Evolutionary conservation across 1,140 invertebrate genomes (phyloP).

Genomic region (Cephus cinctus): DNA sequence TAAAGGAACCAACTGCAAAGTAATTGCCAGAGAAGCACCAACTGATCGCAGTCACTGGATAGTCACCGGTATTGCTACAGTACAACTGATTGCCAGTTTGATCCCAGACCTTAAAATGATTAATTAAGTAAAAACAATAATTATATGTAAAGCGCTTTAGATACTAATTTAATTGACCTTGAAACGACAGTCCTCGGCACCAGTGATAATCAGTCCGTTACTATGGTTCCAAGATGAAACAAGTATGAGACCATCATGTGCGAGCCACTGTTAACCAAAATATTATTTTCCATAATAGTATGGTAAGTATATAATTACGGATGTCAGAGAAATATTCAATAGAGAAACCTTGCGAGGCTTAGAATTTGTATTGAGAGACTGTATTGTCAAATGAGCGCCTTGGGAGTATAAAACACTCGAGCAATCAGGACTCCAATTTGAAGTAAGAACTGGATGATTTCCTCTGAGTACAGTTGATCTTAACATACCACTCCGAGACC

Average conservation of each 20-base stretch:
- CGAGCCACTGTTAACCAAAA: slow-evolving; percentile 77
- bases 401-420: slow-evolving; percentile 82
- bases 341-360: slow-evolving; percentile 75
- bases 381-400: slow-evolving; percentile 82
- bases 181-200: slow-evolving; percentile 93
- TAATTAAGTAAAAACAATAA: slow-evolving; percentile 12
- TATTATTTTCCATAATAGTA: slow-evolving; percentile 1
- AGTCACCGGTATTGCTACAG: slow-evolving; percentile 76
- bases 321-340: slow-evolving; percentile 11
- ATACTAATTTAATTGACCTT: slow-evolving; percentile 60
- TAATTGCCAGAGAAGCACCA: slow-evolving; percentile 91
- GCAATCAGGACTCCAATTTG: slow-evolving; percentile 86
- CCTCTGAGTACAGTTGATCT: slow-evolving; percentile 86
- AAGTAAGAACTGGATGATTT: slow-evolving; percentile 75
- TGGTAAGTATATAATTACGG: no score
- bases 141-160: slow-evolving; percentile 4
- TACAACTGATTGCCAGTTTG: slow-evolving; percentile 83
- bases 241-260: slow-evolving; percentile 90
- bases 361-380: slow-evolving; percentile 85
- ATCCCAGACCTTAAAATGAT: slow-evolving; percentile 77
- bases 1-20: slow-evolving; percentile 92
- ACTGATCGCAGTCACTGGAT: slow-evolving; percentile 86
- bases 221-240: slow-evolving; percentile 86
- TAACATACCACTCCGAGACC: slow-evolving; percentile 94
- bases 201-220: slow-evolving; percentile 87